Conservation (phyloP, 2,797 vertebrate species). For the Hemibagrus guttatus region DNA sequence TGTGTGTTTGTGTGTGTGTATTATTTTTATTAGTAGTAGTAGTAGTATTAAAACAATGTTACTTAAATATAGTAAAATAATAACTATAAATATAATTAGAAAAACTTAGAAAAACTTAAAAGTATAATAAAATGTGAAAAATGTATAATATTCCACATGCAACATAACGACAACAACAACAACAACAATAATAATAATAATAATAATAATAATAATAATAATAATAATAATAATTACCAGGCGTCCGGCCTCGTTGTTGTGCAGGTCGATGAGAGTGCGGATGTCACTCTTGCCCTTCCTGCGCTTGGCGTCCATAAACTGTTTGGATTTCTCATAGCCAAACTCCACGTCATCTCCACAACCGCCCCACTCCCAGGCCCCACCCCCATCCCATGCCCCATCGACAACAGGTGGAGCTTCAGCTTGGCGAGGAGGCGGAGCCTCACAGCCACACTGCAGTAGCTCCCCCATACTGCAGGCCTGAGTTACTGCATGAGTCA, state of each 20-base stretch:
- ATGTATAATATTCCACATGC: too few relatives aligned
- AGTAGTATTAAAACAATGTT: background rate
- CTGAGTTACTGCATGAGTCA: conserved; percentile 94
- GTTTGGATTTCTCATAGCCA: conserved; percentile 95
- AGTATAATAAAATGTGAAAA: too few relatives aligned
- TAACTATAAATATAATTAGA: too few relatives aligned
- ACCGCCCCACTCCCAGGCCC: conserved; percentile 96
- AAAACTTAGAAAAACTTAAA: too few relatives aligned
- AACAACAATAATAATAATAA: background rate
- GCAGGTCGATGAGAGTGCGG: conserved; percentile 89
- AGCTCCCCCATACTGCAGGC: conserved; percentile 98
- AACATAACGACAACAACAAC: background rate
- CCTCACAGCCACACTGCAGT: conserved; percentile 92
- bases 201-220: background rate
- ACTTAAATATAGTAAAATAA: too few relatives aligned
- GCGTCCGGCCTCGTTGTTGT: conserved; percentile 97
- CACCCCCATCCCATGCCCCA: conserved; percentile 63
- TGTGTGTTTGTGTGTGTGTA: background rate
- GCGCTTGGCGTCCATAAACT: conserved; percentile 95
- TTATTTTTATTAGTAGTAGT: background rate
- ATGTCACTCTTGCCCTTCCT: conserved; percentile 95
- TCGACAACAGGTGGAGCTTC: conserved; percentile 68
- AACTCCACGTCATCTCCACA: conserved; percentile 97
- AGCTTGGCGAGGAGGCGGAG: conserved; percentile 77
- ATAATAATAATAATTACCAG: conserved; percentile 77